phyloP scores from a whole-genome alignment of 2,888 invertebrate species.

The Pachycephus smyrnensis region DNA sequence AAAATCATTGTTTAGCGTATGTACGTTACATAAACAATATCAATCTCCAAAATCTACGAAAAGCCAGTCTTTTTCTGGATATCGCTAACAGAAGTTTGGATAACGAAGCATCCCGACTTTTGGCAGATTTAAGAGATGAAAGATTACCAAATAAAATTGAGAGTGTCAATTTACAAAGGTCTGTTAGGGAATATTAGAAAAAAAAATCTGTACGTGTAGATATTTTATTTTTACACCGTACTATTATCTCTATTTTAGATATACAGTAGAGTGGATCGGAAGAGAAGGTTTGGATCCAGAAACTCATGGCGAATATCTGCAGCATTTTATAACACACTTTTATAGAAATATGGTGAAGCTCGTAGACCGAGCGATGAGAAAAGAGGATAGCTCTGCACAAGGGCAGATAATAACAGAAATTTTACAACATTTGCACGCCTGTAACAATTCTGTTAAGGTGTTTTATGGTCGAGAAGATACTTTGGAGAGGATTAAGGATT shows the following conservation, averaged over 20 bases:
- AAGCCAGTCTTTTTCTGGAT: constrained; percentile 95
- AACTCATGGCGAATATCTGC: constrained; percentile 93
- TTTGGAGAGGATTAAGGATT: constrained; percentile 81
- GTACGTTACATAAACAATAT: constrained; percentile 97
- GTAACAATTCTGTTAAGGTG: constrained; percentile 92
- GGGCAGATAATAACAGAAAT: constrained; percentile 95
- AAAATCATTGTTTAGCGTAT: constrained; percentile 95
- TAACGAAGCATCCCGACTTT: constrained; percentile 89
- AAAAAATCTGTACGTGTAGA: neutral
- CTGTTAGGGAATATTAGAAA: neutral
- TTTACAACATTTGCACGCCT: constrained; percentile 94
- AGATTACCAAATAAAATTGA: constrained; percentile 90
- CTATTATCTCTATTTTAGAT: constrained; percentile 69
- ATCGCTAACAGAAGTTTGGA: constrained; percentile 93
- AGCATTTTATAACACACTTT: constrained; percentile 94
- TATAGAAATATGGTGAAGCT: constrained; percentile 92
- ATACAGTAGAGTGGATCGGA: constrained; percentile 97
- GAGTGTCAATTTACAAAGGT: constrained; percentile 90
- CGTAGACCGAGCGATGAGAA: constrained; percentile 94
- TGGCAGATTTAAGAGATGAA: constrained; percentile 91
- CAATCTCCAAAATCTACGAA: constrained; percentile 92
- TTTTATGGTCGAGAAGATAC: constrained; percentile 94
- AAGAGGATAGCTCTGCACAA: constrained; percentile 93
- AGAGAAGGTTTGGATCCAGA: constrained; percentile 93
- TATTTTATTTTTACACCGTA: neutral